These are phyloP conservation scores for Eutrigla gurnardus DNA, from an alignment of 2,797 vertebrate species.

Conservation along the genomic window DNA sequence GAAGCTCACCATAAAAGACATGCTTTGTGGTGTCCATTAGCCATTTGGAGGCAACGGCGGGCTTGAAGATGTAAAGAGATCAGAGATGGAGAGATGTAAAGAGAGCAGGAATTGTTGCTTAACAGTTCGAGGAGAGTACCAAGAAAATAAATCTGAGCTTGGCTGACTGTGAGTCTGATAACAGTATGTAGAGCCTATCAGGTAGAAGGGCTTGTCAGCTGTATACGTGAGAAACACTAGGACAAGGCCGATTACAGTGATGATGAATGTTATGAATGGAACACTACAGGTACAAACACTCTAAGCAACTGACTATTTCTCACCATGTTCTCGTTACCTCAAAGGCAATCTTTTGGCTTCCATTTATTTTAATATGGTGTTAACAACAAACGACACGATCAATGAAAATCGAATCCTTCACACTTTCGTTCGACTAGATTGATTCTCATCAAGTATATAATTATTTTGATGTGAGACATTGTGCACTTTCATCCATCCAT, in stretches of 20 bases:
- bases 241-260: conserved; percentile 53
- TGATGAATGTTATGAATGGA: conserved; percentile 59
- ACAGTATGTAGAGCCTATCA: conserved; percentile 59
- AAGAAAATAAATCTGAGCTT: conserved; percentile 74
- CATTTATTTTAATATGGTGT: background rate
- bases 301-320: background rate
- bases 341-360: background rate
- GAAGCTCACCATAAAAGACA: conserved; percentile 59
- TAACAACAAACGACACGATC: too few species aligned
- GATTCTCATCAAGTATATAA: background rate
- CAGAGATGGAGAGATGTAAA: conserved; percentile 66
- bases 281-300: conserved; percentile 25
- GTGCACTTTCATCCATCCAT: too few species aligned
- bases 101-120: conserved; percentile 57
- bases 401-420: background rate
- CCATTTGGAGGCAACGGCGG: conserved; percentile 38
- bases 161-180: conserved; percentile 61
- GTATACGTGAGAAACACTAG: conserved; percentile 16
- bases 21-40: conserved; percentile 67
- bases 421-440: background rate
- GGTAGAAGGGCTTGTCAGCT: conserved; percentile 53
- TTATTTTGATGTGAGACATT: background rate
- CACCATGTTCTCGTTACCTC: background rate
- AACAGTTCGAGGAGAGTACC: conserved; percentile 79
- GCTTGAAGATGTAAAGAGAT: conserved; percentile 24